Evolutionary conservation across 2,888 invertebrate species (phyloP), one percentile per base, ranked within the genome.

Genomic region (Ligdia adustata): DNA sequence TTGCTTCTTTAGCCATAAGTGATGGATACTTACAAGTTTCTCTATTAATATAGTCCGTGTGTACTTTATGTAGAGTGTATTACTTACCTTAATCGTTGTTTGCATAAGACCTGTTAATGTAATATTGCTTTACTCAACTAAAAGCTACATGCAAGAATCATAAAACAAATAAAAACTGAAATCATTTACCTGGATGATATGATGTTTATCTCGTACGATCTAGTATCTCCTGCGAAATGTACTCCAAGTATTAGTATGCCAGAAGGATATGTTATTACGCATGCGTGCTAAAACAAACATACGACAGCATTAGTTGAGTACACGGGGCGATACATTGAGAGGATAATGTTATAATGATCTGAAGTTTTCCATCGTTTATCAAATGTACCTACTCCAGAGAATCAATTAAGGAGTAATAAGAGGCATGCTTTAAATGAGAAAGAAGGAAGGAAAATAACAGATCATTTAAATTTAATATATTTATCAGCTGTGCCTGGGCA

Each of bases 221-320:
- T 81, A 88, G 64, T 73, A 72, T 68, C 83, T 77, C 71, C 77
- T 77, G 68, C 79, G 77, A 69, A 79, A 72, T 72, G 82, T 75
- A 68, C 74, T 72, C 89, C 87, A 83, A 79, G 52, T 71, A 89
- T 90, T 90, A 90, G 90, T 90, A 90, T 90, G 90, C 90, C 90
- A 88, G 89, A 89, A 88, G 90, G 89, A 79, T 89, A 90, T 81
- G 90, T 90, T 90, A 90, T 90, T 88, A 90, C 88, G 87, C 90
- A 90, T 90, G 90, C 90, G 89, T 76, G 83, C 90, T 90, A 90
- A 86, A 90, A 90, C 88, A 90, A 82, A 90, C 84, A 84, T 89
- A 90, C 86, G 84, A 79, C 71, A 82, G 79, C 70, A 87, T 90
- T 90, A 90, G 79, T 83, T 55, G 57, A 79, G 64, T 69, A 77